phyloP scores from a whole-genome alignment of 2,113 vertebrate genomes.

The Lipotes vexillifer region DNA sequence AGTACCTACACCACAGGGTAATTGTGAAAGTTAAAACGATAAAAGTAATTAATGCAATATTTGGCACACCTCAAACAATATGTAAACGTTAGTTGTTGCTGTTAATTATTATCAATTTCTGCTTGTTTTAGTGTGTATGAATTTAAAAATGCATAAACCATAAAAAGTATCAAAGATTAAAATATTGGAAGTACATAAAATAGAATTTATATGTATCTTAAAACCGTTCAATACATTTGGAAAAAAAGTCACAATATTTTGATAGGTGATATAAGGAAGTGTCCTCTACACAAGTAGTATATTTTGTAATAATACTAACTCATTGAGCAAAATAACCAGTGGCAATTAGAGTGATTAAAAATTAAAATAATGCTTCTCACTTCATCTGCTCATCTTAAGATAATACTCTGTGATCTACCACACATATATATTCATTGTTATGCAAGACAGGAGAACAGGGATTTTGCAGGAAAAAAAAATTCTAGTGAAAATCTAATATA shows the following conservation, averaged over 20 bases:
- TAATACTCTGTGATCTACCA: background rate
- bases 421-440: background rate
- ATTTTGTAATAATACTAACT: background rate
- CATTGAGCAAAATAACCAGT: background rate
- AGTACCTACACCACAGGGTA: background rate
- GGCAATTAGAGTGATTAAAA: background rate
- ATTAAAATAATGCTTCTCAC: background rate
- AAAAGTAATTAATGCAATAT: background rate
- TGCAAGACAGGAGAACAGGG: background rate
- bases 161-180: background rate
- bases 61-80: background rate
- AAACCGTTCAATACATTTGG: background rate
- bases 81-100: background rate
- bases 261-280: background rate
- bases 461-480: background rate
- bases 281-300: background rate
- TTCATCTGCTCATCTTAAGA: background rate
- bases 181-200: background rate
- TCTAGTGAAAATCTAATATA: background rate
- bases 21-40: background rate
- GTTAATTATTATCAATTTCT: background rate
- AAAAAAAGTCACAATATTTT: background rate
- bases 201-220: background rate
- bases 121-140: background rate
- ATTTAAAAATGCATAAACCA: background rate